These are phyloP conservation scores for Eupristina koningsbergeri DNA, from an alignment of 1,140 invertebrate species.

Conservation along the genomic window DNA sequence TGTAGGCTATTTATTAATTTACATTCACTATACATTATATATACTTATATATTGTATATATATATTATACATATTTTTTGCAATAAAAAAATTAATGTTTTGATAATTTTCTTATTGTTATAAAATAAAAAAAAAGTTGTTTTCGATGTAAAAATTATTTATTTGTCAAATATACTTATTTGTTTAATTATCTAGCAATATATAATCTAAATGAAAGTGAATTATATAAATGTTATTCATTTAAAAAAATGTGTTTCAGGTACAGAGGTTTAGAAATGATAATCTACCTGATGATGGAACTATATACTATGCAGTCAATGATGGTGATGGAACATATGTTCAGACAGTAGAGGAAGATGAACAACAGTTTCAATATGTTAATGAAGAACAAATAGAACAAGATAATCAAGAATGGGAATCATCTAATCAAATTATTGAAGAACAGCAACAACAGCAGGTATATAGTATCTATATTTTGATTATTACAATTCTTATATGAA, in stretches of 20 bases:
- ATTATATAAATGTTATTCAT: too few relatives aligned
- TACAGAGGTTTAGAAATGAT: conserved; percentile 65
- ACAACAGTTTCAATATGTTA: conserved; percentile 62
- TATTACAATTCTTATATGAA: background rate
- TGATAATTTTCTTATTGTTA: too few relatives aligned
- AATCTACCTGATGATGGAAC: conserved; percentile 64
- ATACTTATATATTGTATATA: too few relatives aligned
- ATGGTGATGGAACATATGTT: conserved; percentile 67
- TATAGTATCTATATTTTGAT: background rate
- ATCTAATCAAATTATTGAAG: conserved; percentile 49
- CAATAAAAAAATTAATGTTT: too few relatives aligned
- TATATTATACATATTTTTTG: too few relatives aligned
- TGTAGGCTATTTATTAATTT: too few relatives aligned
- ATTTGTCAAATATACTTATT: too few relatives aligned
- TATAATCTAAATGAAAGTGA: too few relatives aligned
- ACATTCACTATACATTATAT: too few relatives aligned
- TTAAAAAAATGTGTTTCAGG: conserved; percentile 51
- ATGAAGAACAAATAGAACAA: conserved; percentile 53
- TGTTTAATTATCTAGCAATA: too few relatives aligned
- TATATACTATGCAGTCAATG: conserved; percentile 70
- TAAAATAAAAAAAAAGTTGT: too few relatives aligned
- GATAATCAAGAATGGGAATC: conserved; percentile 66
- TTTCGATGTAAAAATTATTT: too few relatives aligned
- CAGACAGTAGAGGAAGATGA: conserved; percentile 62
- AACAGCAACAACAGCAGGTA: conserved; percentile 59